phyloP scores from a whole-genome alignment of 2,797 vertebrate species.

The Thamnophis elegans region DNA sequence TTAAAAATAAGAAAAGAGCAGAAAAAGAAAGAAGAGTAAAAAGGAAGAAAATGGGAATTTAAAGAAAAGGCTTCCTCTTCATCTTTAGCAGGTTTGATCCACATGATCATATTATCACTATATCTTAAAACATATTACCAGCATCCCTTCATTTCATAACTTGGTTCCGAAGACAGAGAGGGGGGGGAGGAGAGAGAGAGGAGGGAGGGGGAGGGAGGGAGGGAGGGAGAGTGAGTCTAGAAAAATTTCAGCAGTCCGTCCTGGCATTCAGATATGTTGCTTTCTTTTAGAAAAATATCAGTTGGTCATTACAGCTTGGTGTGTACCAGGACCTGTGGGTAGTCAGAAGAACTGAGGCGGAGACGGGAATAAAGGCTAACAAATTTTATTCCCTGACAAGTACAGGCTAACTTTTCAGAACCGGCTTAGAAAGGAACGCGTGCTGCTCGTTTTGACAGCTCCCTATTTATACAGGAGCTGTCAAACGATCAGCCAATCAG shows the following conservation, averaged over 20 bases:
- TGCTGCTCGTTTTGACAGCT: too few relatives aligned
- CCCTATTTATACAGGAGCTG: too few relatives aligned
- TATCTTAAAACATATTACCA: not conserved
- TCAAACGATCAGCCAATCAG: too few relatives aligned
- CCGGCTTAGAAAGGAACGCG: too few relatives aligned
- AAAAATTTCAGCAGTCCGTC: not conserved
- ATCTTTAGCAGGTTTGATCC: not conserved
- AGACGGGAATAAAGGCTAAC: too few relatives aligned
- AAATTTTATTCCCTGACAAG: too few relatives aligned
- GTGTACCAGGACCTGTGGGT: too few relatives aligned
- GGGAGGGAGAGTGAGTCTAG: too few relatives aligned
- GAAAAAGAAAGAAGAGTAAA: not conserved
- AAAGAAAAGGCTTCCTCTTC: not conserved
- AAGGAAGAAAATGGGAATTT: not conserved
- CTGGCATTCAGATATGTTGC: not conserved
- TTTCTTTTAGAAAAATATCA: not conserved
- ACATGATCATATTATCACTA: not conserved
- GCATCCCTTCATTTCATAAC: not conserved
- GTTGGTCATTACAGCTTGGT: not conserved
- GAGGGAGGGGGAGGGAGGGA: too few relatives aligned
- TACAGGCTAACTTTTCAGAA: too few relatives aligned
- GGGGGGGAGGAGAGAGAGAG: rapidly evolving
- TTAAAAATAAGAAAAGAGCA: not conserved
- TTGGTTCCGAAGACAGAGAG: not conserved
- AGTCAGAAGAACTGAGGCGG: too few relatives aligned